Evolutionary conservation across 1,140 invertebrate genomes (phyloP), one percentile per base, ranked within the genome.

Genomic region (Agrilus planipennis): DNA sequence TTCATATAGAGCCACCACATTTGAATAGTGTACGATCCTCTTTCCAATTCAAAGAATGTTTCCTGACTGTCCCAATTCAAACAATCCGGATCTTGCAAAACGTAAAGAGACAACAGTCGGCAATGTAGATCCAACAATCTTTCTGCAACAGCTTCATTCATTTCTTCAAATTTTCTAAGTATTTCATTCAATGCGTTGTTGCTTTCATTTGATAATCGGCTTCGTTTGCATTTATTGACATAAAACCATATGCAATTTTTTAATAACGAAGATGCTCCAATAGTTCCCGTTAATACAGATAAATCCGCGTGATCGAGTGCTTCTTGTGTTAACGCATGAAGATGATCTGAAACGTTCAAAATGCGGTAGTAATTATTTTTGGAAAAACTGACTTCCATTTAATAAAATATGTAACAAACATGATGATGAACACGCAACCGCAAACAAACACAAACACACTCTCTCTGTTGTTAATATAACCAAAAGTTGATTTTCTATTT

Each of bases 1-100:
- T 83, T 73, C 76, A 89, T 83, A 52, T 87, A 87, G 3, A 85
- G 65, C 77, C 81, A 81, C 84, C 84, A 88, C 72, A 85, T 86
- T 58, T 85, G 83, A 32, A 87, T 70, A 3, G 77, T 75, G 29
- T 81, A 83, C 1, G 82, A 83, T 2, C 78, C 81, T 19, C 77
- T 60, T 49, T 84, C 79, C 6, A 69, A 75, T 57, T 82, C 79
- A 47, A 65, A 78, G 51, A 73, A 79, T 2, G 68, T 62, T 41
- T 70, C 72, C 4, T 59, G 58, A 42, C 62, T 71, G 49, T 73
- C 73, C 81, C 73, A 85, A 53, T 71, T 71, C 9, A 84, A 62
- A 7, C 77, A 81, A 28, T 81, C 77, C 0, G 77, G 75, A 59
- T 86, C 83, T 54, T 86, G 84, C 7, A 87, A 60, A 22, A 88